A percentile compares a stretch with the other conserved stretches of the same genome.
Evolutionary conservation across 2,797 vertebrate genomes (phyloP).

Genomic region (Pseudopleuronectes americanus): DNA sequence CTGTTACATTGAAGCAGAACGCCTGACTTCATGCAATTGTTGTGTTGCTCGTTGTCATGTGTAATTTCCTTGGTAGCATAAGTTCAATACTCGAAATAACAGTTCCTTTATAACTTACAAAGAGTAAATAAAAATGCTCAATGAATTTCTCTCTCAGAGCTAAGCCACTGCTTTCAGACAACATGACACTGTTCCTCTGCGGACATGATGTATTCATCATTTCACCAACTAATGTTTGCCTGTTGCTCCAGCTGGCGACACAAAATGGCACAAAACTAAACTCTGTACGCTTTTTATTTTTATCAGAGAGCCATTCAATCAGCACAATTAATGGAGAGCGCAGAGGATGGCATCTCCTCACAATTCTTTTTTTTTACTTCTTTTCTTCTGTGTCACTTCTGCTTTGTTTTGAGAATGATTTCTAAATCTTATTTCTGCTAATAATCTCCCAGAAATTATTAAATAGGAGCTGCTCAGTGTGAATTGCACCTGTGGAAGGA

Average conservation of each 20-base stretch:
- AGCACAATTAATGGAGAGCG: neutral
- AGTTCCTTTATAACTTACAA: slow-evolving; percentile 27
- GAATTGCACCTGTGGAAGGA: slow-evolving; percentile 7
- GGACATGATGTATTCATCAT: slow-evolving; percentile 13
- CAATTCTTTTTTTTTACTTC: neutral
- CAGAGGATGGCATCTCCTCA: neutral
- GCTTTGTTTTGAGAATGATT: neutral
- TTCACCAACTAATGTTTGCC: slow-evolving; percentile 4
- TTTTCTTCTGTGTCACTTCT: neutral
- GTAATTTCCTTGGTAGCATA: slow-evolving; percentile 40
- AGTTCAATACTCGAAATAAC: slow-evolving; percentile 38
- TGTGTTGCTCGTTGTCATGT: slow-evolving; percentile 53
- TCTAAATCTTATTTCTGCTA: slow-evolving; percentile 3
- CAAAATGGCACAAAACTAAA: neutral
- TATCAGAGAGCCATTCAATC: slow-evolving; percentile 1
- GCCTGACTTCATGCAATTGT: slow-evolving; percentile 47
- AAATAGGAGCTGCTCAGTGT: neutral
- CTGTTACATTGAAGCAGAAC: slow-evolving; percentile 63
- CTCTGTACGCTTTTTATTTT: neutral
- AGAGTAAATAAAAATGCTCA: slow-evolving; percentile 16
- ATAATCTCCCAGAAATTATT: slow-evolving; percentile 10
- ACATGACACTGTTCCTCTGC: slow-evolving; percentile 1
- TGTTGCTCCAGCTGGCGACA: neutral
- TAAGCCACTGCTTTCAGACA: slow-evolving; percentile 12
- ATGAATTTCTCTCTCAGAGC: slow-evolving; percentile 9